Evolutionary conservation across 2,797 vertebrate species (phyloP), one percentile per base, ranked within the genome.

Genomic region (Parauchenoglanis ngamensis): DNA sequence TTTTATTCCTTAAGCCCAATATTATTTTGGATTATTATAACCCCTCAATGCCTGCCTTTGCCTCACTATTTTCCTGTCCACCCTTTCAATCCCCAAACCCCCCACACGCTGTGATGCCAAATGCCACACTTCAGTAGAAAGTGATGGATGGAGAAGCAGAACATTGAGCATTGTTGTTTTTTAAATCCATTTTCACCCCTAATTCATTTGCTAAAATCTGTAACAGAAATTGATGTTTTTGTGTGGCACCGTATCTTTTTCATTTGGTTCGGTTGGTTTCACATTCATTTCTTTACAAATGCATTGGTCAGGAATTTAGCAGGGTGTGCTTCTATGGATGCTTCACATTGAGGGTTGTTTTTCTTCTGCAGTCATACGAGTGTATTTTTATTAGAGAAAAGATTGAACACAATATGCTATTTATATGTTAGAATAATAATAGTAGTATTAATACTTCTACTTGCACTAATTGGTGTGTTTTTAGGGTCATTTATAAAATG

Each of bases 11-110:
- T 25, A 87, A 73, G 12, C 11, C n/a, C 56, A 40, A 2, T 44
- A 56, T 63, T 89, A 25, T 67, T 76, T 81, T 83, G 46, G 31
- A 85, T 87, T 76, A 79, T 57, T 12, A 54, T 86, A 76, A 89
- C 86, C 85, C 54, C 46, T 81, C 63, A 73, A 73, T 57, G 70
- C 56, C 57, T 79, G 7, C 49, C 2, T 75, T 67, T 54, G 13
- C 67, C 25, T 19, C 40, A 31, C 21, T 35, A 67, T 65, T 44
- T 1, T 13, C 35, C 54, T 56, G 6, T 49, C 40, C n/a, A 28
- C 28, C n/a, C 7, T 8, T 12, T 79, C 44, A 6, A 10, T 68
- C 49, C 1, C 19, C 59, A 46, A 49, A 49, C 21, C 17, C 40
- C 11, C 46, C 59, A 56, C 46, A 65, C 23, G 25, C 35, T 68